Conservation (phyloP, 2,888 invertebrate genomes). For the Hirudinaria manillensis region DNA sequence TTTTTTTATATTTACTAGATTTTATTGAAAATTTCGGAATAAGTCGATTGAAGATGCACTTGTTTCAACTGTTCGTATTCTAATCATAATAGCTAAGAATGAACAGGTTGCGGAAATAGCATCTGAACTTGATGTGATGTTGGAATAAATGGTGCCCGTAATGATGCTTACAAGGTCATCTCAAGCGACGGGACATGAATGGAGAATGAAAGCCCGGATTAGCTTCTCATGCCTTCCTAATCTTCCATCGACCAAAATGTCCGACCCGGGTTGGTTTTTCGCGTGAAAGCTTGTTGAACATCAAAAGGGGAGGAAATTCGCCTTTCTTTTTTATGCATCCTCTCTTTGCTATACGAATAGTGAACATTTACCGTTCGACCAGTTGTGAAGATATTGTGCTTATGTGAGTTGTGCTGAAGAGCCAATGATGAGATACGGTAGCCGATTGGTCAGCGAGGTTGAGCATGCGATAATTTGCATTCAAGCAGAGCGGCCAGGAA, state of each 20-base stretch:
- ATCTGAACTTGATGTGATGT: neutral
- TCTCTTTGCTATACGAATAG: no score
- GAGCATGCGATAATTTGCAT: conserved; percentile 20
- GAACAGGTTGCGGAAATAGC: no score
- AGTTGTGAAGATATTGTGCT: no score
- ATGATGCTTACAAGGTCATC: conserved; percentile 11
- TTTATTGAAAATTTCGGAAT: no score
- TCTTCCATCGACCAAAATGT: neutral
- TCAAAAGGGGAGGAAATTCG: neutral
- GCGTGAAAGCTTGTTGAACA: neutral
- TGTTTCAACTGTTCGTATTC: no score
- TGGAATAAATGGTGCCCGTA: conserved; percentile 9
- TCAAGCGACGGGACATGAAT: conserved; percentile 10
- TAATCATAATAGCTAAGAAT: no score
- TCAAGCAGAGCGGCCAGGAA: neutral
- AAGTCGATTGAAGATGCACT: no score
- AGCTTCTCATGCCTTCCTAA: conserved; percentile 2
- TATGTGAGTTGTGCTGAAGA: neutral
- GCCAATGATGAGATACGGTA: conserved; percentile 9
- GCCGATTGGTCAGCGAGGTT: neutral
- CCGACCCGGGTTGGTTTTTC: neutral
- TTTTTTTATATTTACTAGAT: no score
- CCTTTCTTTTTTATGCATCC: neutral
- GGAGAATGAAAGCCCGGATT: conserved; percentile 10
- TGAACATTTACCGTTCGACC: no score